A percentile compares a stretch with the other conserved stretches of the same genome.
Evolutionary conservation across 2,113 vertebrate genomes (phyloP).

Genomic region (Typhlomys cinereus): DNA sequence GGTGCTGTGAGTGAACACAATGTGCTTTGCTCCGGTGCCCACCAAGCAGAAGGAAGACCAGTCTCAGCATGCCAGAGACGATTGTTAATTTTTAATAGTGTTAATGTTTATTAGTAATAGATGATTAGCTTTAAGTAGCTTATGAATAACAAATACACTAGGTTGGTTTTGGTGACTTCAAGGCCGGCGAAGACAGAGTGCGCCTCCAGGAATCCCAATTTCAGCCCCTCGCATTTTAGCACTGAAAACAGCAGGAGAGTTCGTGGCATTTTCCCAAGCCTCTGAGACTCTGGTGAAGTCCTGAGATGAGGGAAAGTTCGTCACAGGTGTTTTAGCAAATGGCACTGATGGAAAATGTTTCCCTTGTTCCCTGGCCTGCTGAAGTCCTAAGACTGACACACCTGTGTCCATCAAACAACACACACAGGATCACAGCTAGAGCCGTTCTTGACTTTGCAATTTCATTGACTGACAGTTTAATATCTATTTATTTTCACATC

Average conservation of each 20-base stretch:
- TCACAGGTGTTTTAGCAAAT: conserved; percentile 79
- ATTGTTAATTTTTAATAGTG: conserved; percentile 85
- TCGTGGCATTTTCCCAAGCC: conserved; percentile 64
- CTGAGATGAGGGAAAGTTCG: conserved; percentile 78
- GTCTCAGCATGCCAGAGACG: conserved; percentile 76
- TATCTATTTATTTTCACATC: conserved; percentile 94
- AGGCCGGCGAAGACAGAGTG: conserved; percentile 61
- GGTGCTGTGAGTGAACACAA: conserved; percentile 53
- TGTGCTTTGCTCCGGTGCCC: conserved; percentile 73
- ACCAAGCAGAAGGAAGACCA: conserved; percentile 81
- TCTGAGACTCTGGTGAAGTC: conserved; percentile 56
- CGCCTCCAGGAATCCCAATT: conserved; percentile 32
- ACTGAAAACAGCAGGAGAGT: conserved; percentile 35
- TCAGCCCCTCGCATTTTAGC: conserved; percentile 69
- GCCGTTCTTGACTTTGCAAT: conserved; percentile 90
- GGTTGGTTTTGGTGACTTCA: conserved; percentile 76
- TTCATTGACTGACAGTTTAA: conserved; percentile 94
- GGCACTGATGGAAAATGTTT: conserved; percentile 81
- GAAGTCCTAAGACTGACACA: conserved; percentile 89
- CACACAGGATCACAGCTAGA: conserved; percentile 85
- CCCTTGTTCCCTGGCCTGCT: conserved; percentile 82
- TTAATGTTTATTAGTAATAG: conserved; percentile 86
- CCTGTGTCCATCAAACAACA: conserved; percentile 89
- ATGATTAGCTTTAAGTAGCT: conserved; percentile 83
- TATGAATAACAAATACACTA: conserved; percentile 83